A percentile compares a stretch with the other conserved stretches of the same genome.
phyloP scores from a whole-genome alignment of 1,140 invertebrate species.

The Chionoecetes opilio region DNA sequence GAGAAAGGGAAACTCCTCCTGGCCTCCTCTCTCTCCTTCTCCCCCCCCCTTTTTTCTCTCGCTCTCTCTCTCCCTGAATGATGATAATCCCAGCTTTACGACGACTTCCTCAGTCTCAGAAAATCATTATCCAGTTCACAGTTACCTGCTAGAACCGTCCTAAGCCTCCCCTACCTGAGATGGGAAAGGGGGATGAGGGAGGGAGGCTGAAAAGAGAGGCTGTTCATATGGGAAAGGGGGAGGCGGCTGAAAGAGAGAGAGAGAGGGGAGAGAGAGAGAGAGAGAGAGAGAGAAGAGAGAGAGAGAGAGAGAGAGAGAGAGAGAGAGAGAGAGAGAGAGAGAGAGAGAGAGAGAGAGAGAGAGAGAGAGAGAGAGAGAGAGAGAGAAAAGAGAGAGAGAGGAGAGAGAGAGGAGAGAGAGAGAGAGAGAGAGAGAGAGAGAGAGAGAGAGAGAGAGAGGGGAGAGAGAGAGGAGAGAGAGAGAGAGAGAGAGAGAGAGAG shows the following conservation, averaged over 20 bases:
- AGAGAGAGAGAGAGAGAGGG: slow-evolving; percentile 46
- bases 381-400: slow-evolving; percentile 33
- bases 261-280: slow-evolving; percentile 35
- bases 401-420: not conserved
- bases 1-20: not conserved
- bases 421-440: slow-evolving; percentile 60
- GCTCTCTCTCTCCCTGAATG: slow-evolving; percentile 47
- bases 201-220: not conserved
- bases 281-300: slow-evolving; percentile 57
- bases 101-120: not conserved
- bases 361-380: slow-evolving; percentile 3
- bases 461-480: not conserved
- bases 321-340: slow-evolving; percentile 43
- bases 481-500: too few relatives aligned
- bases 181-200: not conserved
- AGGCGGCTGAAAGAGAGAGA: too few relatives aligned
- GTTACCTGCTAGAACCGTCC: not conserved
- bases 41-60: slow-evolving; percentile 58
- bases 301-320: slow-evolving; percentile 56
- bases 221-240: not conserved
- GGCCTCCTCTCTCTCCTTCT: slow-evolving; percentile 39
- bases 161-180: slow-evolving; percentile 35
- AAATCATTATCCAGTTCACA: slow-evolving; percentile 22
- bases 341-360: slow-evolving; percentile 48
- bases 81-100: slow-evolving; percentile 1